Evolutionary conservation across 2,797 vertebrate species (phyloP).

Genomic region (Lagodon rhomboides): DNA sequence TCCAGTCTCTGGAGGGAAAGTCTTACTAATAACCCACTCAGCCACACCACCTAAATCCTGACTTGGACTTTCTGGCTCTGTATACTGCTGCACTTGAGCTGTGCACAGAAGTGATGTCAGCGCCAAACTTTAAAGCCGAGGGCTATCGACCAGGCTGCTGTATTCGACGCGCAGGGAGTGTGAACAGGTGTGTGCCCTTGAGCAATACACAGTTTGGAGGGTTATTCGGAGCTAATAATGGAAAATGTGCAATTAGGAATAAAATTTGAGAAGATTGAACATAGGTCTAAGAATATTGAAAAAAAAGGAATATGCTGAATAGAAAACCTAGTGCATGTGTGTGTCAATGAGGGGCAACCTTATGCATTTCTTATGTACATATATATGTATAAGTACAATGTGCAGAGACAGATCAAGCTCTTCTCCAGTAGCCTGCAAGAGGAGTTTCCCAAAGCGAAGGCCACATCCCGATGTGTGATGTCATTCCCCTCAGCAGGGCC

Average conservation of each 20-base stretch:
- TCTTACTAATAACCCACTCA: too few species aligned
- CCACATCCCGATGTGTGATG: conserved; percentile 32
- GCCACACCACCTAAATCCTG: too few species aligned
- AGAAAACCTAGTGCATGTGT: neutral
- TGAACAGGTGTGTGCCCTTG: neutral
- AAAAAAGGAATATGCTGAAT: neutral
- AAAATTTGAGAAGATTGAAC: neutral
- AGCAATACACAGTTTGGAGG: neutral
- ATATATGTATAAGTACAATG: neutral
- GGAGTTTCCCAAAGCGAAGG: neutral
- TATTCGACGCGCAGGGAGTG: too few species aligned
- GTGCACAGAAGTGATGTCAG: too few species aligned
- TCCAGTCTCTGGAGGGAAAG: too few species aligned
- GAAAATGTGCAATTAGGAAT: neutral
- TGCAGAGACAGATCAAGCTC: neutral
- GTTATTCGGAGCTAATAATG: too few species aligned
- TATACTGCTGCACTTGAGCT: too few species aligned
- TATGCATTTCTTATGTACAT: neutral
- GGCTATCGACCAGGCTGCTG: too few species aligned
- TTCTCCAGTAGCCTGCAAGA: neutral
- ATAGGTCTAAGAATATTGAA: neutral
- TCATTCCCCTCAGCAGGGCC: conserved; percentile 18
- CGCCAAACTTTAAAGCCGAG: too few species aligned
- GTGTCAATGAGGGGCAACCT: neutral
- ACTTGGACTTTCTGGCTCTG: too few species aligned